A percentile compares a stretch with the other conserved stretches of the same genome.
Conservation (phyloP, 2,888 invertebrate species). For the Phorcus lineatus region DNA sequence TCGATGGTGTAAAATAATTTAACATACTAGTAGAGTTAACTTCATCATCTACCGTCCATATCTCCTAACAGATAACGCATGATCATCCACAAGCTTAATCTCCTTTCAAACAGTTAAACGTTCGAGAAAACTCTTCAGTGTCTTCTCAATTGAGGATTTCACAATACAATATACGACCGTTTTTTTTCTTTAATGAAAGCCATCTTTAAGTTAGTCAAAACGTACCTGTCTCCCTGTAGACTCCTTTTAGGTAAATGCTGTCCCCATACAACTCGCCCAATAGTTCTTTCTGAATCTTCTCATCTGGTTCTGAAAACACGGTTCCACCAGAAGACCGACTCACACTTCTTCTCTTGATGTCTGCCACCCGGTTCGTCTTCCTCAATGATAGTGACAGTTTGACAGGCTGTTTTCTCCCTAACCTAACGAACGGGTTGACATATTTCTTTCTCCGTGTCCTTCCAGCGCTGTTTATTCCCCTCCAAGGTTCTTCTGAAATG, state of each 20-base stretch:
- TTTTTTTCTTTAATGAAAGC: too few species aligned
- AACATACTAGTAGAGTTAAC: too few species aligned
- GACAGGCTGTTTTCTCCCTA: background rate
- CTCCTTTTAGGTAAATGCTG: slow-evolving; percentile 33
- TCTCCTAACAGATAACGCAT: too few species aligned
- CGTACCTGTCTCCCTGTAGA: background rate
- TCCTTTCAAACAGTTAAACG: too few species aligned
- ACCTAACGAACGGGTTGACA: background rate
- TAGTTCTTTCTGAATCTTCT: slow-evolving; percentile 32
- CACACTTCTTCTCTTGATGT: background rate
- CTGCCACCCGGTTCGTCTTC: background rate
- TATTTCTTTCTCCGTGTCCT: background rate
- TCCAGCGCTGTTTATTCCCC: background rate
- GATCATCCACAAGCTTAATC: too few species aligned
- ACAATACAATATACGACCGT: too few species aligned
- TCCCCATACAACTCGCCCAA: slow-evolving; percentile 37
- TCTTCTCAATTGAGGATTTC: too few species aligned
- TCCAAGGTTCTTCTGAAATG: background rate
- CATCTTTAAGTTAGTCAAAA: too few species aligned
- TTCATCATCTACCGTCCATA: too few species aligned
- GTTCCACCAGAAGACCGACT: background rate
- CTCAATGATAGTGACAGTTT: background rate
- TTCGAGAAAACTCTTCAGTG: too few species aligned
- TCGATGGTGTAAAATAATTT: too few species aligned
- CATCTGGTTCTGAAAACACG: slow-evolving; percentile 25